Conservation (phyloP, 2,888 invertebrate species). For the Sesia apiformis region DNA sequence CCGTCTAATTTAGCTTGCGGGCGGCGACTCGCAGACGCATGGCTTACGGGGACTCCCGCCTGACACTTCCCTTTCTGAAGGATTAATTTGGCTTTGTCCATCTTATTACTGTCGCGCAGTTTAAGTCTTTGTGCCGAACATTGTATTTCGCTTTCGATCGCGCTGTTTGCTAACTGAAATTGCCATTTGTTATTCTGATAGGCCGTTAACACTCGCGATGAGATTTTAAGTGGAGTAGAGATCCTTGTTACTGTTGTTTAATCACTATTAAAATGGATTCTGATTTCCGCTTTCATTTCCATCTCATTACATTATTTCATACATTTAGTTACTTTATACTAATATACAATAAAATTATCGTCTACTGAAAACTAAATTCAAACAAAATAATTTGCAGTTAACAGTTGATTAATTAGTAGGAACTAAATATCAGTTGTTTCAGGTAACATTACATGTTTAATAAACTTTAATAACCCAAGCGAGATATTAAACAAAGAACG, state of each 20-base stretch:
- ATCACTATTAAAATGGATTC: no score
- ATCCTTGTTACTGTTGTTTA: not conserved
- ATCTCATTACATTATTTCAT: no score
- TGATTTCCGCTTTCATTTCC: no score
- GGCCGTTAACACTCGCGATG: not conserved
- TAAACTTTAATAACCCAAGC: not conserved
- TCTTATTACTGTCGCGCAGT: slow-evolving; percentile 11
- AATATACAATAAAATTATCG: no score
- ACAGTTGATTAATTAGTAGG: no score
- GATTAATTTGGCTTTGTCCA: slow-evolving; percentile 40
- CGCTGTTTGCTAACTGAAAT: not conserved
- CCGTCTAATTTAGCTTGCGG: slow-evolving; percentile 39
- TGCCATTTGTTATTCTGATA: not conserved
- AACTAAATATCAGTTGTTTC: no score
- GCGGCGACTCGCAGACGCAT: slow-evolving; percentile 18
- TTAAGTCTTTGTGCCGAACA: not conserved
- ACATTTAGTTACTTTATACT: no score
- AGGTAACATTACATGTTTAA: no score
- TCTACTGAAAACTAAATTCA: no score
- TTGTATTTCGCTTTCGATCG: not conserved
- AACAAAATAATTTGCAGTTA: no score
- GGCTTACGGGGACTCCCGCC: slow-evolving; percentile 19
- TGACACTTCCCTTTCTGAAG: slow-evolving; percentile 35
- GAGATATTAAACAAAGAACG: not conserved
- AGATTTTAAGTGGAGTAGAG: not conserved